Evolutionary conservation across 92 coral and sea anemone genomes (phyloP).

Genomic region (Zoanthus gigantus): DNA sequence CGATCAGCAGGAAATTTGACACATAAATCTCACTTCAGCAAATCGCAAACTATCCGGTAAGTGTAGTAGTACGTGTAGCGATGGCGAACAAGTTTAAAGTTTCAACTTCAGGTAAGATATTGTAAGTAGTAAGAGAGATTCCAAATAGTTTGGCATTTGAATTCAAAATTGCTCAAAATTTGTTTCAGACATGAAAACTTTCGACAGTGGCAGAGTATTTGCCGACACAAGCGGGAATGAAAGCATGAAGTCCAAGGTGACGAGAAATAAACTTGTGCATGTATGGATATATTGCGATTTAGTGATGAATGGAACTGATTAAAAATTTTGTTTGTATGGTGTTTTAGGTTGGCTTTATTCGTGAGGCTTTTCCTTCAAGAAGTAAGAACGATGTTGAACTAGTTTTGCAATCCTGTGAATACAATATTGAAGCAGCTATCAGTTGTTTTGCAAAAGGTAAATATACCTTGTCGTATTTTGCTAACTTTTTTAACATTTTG

Average conservation of each 20-base stretch:
- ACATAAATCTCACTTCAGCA: slow-evolving; percentile 46
- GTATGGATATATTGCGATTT: slow-evolving; percentile 31
- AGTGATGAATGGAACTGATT: slow-evolving; percentile 44
- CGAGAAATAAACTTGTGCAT: slow-evolving; percentile 61
- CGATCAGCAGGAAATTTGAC: slow-evolving; percentile 51
- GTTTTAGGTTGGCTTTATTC: slow-evolving; percentile 79
- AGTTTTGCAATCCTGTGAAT: slow-evolving; percentile 92
- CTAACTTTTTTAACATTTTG: slow-evolving; percentile 10
- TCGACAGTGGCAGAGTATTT: slow-evolving; percentile 74
- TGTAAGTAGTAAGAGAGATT: background rate
- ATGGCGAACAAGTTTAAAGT: slow-evolving; percentile 56
- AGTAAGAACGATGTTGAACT: slow-evolving; percentile 91
- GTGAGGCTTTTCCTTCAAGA: slow-evolving; percentile 84
- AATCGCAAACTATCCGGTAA: slow-evolving; percentile 46
- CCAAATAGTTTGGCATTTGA: background rate
- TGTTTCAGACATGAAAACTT: slow-evolving; percentile 65
- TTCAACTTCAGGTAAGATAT: slow-evolving; percentile 53
- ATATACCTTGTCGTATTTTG: slow-evolving; percentile 12
- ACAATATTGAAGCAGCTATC: slow-evolving; percentile 90
- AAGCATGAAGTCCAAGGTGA: slow-evolving; percentile 64
- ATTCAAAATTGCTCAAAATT: background rate
- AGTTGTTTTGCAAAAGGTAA: slow-evolving; percentile 82
- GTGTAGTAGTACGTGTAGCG: slow-evolving; percentile 48
- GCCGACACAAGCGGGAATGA: slow-evolving; percentile 76
- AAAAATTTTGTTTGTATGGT: slow-evolving; percentile 15